phyloP scores from a whole-genome alignment of 2,888 invertebrate genomes.

The Cantharis flavilabris region DNA sequence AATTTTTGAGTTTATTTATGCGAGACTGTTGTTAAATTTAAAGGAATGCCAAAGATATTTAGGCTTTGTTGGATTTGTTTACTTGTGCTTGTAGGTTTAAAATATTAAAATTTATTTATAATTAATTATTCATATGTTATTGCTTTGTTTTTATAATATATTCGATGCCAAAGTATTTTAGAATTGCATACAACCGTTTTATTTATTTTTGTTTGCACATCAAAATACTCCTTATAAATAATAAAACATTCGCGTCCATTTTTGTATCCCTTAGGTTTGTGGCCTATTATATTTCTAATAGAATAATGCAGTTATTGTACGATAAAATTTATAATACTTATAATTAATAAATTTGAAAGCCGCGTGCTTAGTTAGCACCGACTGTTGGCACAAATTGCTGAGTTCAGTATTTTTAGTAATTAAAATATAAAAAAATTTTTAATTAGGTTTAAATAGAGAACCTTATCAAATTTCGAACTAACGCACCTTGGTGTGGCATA shows the following conservation, averaged over 20 bases:
- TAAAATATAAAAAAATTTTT: background rate
- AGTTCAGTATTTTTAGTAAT: slow-evolving; percentile 17
- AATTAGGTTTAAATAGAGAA: background rate
- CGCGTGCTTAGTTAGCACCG: slow-evolving; percentile 11
- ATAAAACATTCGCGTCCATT: slow-evolving; percentile 27
- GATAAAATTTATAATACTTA: slow-evolving; percentile 23
- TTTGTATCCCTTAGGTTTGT: slow-evolving; percentile 29
- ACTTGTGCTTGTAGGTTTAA: slow-evolving; percentile 21
- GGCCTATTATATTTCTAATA: slow-evolving; percentile 25
- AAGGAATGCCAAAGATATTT: slow-evolving; percentile 26
- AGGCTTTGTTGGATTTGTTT: slow-evolving; percentile 21
- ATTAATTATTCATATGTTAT: slow-evolving; percentile 17
- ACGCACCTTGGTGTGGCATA: background rate
- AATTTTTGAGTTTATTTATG: slow-evolving; percentile 4
- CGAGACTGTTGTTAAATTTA: slow-evolving; percentile 15
- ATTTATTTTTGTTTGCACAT: background rate
- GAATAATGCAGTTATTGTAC: slow-evolving; percentile 24
- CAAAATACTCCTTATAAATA: background rate
- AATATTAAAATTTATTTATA: slow-evolving; percentile 8
- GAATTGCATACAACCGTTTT: slow-evolving; percentile 5
- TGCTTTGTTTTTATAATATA: slow-evolving; percentile 12
- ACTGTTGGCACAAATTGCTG: slow-evolving; percentile 24
- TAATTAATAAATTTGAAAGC: slow-evolving; percentile 18
- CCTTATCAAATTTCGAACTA: background rate
- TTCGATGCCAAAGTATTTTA: slow-evolving; percentile 29